Base-by-base conservation (phyloP, 2,797 vertebrate species). In the Manis javanica region DNA sequence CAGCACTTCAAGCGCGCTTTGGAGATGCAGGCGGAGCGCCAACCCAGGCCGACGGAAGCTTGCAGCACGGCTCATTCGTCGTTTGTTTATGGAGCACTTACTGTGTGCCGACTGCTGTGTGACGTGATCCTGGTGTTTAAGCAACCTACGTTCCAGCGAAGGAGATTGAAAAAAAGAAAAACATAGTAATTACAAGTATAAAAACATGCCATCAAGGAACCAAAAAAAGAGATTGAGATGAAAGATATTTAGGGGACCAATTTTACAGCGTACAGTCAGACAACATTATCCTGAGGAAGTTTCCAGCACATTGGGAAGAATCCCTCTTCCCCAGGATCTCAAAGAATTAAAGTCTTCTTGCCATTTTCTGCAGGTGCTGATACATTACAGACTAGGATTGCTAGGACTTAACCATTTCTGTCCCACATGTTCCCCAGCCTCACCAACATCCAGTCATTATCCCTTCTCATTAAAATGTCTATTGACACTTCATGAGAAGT, bases 261-360 rank as follows among this genome's bases (percentile, higher is more conserved):
- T 51, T 81, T 79, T 87, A 71, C 49, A 85, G 46, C 82, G 11
- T 24, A 49, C 23, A 21, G 26, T 37, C 46, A 84, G 19, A 37
- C 94, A 82, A 86, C 1, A 37, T 1, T 46, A 12, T 53, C 23
- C 39, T 51, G 10, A 89, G n/a, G 29, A 89, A 31, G 78, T 68
- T 81, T 57, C 21, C 8, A 85, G 46, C 5, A 74, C 15, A 51
- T 13, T 6, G 5, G 1, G 11, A 5, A 69, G 26, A n/a, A 5
- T 26, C 78, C 19, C 15, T 88, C 88, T 11, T 92, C 31, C 19
- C 19, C 4, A 34, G 18, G 11, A 88, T 61, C 53, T 42, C 93
- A 85, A 89, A 85, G 4, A 91, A 92, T 69, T 90, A 82, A 89
- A 87, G 72, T 91, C 9, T 79, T 69, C 68, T 57, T 34, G 59